phyloP scores from a whole-genome alignment of 2,888 invertebrate genomes.

The Stenichneumon culpator region DNA sequence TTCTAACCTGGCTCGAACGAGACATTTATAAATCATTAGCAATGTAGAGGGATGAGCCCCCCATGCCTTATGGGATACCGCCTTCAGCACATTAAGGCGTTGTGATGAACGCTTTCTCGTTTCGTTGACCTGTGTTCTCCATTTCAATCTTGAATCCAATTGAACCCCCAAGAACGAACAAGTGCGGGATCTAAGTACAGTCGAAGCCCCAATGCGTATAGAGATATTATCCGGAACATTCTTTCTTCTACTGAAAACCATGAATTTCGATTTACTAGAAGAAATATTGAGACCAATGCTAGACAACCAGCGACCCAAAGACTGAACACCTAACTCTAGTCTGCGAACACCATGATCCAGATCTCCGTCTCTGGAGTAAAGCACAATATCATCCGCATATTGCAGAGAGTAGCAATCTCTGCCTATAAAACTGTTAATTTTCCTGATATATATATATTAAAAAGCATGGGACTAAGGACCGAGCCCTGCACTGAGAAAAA shows the following conservation, averaged over 20 bases:
- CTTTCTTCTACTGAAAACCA: not conserved
- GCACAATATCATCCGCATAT: conserved; percentile 4
- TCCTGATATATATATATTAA: too few species aligned
- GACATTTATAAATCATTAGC: too few species aligned
- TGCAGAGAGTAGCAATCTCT: not conserved
- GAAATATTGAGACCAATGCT: conserved; percentile 1
- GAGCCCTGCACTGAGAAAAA: too few species aligned
- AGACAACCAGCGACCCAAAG: not conserved
- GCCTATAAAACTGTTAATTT: not conserved
- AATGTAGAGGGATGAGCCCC: not conserved
- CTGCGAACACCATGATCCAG: not conserved
- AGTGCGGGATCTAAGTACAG: not conserved
- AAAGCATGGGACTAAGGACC: too few species aligned
- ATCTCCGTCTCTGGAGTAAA: not conserved
- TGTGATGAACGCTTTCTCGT: not conserved
- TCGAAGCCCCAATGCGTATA: not conserved
- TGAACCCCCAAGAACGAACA: not conserved
- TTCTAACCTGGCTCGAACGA: too few species aligned
- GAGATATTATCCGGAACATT: not conserved
- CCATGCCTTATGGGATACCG: conserved; percentile 8
- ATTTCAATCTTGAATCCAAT: not conserved
- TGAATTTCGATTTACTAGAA: not conserved
- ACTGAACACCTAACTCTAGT: not conserved
- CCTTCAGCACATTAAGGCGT: not conserved
- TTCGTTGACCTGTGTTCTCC: not conserved